A percentile compares a stretch with the other conserved stretches of the same genome.
These are phyloP conservation scores for Apoda limacodes DNA, from an alignment of 2,888 invertebrate species.

Conservation along the genomic window DNA sequence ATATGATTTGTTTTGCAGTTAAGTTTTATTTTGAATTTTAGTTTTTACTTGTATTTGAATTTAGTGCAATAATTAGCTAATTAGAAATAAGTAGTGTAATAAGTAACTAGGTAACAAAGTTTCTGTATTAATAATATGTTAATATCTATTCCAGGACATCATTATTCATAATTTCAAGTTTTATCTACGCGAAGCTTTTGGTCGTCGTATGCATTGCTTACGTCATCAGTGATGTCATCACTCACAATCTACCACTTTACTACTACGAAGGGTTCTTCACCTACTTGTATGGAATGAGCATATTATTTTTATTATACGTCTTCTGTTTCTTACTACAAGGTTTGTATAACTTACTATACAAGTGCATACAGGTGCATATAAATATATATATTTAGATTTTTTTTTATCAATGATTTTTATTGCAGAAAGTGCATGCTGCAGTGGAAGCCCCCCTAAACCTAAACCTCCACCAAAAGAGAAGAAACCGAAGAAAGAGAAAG, in stretches of 20 bases:
- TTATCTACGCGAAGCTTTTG: conserved; percentile 94
- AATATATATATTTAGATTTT: not conserved
- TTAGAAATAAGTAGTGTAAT: conserved; percentile 9
- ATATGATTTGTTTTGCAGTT: too few relatives aligned
- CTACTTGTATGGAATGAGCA: conserved; percentile 92
- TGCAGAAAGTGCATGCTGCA: conserved; percentile 86
- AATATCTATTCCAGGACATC: conserved; percentile 90
- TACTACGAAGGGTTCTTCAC: conserved; percentile 97
- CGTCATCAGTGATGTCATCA: conserved; percentile 94
- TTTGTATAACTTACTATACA: conserved; percentile 25
- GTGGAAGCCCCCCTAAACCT: conserved; percentile 75
- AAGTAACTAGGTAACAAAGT: conserved; percentile 8
- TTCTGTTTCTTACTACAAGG: conserved; percentile 94
- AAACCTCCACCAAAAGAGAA: conserved; percentile 75
- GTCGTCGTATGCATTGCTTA: conserved; percentile 94
- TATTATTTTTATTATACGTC: conserved; percentile 92
- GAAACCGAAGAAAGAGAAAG: conserved; percentile 76
- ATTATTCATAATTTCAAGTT: conserved; percentile 94
- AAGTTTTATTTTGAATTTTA: too few relatives aligned
- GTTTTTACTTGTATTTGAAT: too few relatives aligned
- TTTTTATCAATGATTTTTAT: conserved; percentile 5
- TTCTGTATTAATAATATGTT: conserved; percentile 27
- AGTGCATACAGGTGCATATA: not conserved
- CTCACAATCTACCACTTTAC: conserved; percentile 89
- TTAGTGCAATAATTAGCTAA: conserved; percentile 5